Evolutionary conservation across 2,113 vertebrate genomes (phyloP), one percentile per base, ranked within the genome.

Genomic region (Poeciliopsis prolifica): DNA sequence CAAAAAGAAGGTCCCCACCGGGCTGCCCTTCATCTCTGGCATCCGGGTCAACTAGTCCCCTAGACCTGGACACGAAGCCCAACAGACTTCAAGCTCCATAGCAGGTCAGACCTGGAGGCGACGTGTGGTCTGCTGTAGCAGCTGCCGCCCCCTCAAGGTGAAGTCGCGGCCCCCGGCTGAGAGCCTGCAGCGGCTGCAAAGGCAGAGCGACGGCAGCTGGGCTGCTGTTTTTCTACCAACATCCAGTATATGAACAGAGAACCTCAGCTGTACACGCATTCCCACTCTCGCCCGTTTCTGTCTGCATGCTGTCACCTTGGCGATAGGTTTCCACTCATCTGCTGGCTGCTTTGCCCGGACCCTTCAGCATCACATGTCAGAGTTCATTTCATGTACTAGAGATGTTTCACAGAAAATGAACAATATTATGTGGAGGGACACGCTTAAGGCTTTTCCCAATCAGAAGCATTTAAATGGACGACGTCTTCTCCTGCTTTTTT

Each of bases 1-100:
- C 82, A 99, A 99, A 91, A 95, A 92, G 88, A 94, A 85, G 86
- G 97, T 99, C 75, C 94, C 96, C 4, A 96, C 97, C 0, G 97
- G 98, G 61, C 94, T 99, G 74, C 98, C 98, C 58, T 99, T 99
- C 85, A 99, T 99, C 89, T 94, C 93, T 64, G 98, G 98, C 37
- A 96, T 97, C 74, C 97, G 96, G 28, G 80, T 96, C 82, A 97
- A 96, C 72, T 95, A 95, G 64, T 26, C n/a, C 29, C 13, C 3
- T 13, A 51, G 40, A 91, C 14, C 33, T 14, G 74, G 64, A 73
- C 60, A 70, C 76, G 78, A 67, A 74, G 78, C 31, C 3, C 58
- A 28, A 61, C 86, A 70, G 82, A 93, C 91, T 87, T 65, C 12
- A 84, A 85, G 80, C 85, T 74, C 84, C 74, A 51, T 71, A 75